These are phyloP conservation scores for Platichthys stellatus DNA, from an alignment of 2,113 vertebrate genomes.

Conservation along the genomic window DNA sequence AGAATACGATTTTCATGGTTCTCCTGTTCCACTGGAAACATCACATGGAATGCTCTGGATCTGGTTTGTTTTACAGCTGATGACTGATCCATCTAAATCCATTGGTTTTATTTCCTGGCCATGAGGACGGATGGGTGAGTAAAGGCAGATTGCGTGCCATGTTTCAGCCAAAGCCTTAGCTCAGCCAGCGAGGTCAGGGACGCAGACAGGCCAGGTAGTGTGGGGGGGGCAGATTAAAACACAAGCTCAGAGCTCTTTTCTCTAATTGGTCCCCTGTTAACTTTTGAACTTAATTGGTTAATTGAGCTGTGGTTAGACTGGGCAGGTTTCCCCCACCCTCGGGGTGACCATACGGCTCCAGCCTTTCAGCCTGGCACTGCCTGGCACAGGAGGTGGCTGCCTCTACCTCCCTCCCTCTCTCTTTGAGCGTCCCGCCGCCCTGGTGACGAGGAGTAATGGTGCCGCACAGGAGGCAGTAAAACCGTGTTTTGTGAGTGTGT, in stretches of 20 bases:
- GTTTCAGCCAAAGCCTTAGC: constrained; percentile 63
- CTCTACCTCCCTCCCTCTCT: constrained; percentile 42
- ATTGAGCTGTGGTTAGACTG: constrained; percentile 76
- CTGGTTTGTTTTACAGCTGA: constrained; percentile 77
- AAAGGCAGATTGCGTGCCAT: constrained; percentile 64
- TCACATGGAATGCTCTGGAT: constrained; percentile 68
- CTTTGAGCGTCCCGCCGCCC: constrained; percentile 59
- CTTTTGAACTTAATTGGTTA: constrained; percentile 78
- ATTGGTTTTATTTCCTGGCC: constrained; percentile 60
- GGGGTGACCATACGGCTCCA: constrained; percentile 71
- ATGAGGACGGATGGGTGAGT: constrained; percentile 72
- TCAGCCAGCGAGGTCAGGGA: constrained; percentile 61
- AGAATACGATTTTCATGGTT: constrained; percentile 64
- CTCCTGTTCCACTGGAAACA: constrained; percentile 69
- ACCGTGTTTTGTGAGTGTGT: constrained; percentile 68
- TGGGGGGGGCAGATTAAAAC: constrained; percentile 55
- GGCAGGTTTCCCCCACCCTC: constrained; percentile 72
- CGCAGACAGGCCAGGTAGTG: constrained; percentile 50
- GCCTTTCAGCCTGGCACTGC: constrained; percentile 67
- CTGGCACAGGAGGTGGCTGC: constrained; percentile 69
- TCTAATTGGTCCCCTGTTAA: constrained; percentile 73
- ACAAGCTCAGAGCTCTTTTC: constrained; percentile 66
- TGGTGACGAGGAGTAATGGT: constrained; percentile 63
- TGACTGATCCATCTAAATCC: constrained; percentile 78
- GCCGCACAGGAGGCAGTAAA: constrained; percentile 77